Base-by-base conservation (phyloP, 2,888 invertebrate genomes). In the Ennomos erosarius region DNA sequence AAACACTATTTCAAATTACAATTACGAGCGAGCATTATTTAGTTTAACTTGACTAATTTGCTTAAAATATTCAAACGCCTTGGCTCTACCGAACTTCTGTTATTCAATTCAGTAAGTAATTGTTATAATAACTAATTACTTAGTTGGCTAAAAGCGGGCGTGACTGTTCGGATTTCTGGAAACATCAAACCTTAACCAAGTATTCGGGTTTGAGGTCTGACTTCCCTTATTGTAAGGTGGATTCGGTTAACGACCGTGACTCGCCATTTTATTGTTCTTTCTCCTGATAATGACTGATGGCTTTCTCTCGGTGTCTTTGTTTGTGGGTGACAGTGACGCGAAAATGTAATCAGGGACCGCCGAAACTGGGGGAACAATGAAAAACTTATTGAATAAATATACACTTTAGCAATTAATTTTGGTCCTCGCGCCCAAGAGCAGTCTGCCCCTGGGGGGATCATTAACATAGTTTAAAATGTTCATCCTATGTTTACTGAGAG, bases 221-320 rank as follows among this genome's bases (percentile, higher is more conserved):
- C 71, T 81, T 76, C 77, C 75, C 73, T 78, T 74, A 76, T 80
- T 82, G 76, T 80, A 76, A 78, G 82, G 83, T 84, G 82, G 76
- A 82, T 86, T 83, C 81, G 76, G 82, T 80, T 88, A 90, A 90
- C 90, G 88, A 88, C 82, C 82, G 74, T 91, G 90, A 91, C 82
- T 85, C 70, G 85, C 75, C 67, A 73, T 80, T 90, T 86, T 82
- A 90, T 91, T 90, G 88, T 90, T 88, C 87, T 82, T 81, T 78
- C 77, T 78, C 73, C 81, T 86, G 88, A 84, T 91, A 91, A 90
- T 91, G 91, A 89, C 82, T 85, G 89, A 90, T 90, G 89, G 82
- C 83, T 89, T 85, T 85, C 82, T 79, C 84, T 71, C 74, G 77
- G 78, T 85, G 85, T 89, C 90, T 89, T 90, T 90, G 90, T 90